These are phyloP conservation scores for Pseudolaguvia tuberculata DNA, from an alignment of 2,113 vertebrate genomes.

Conservation along the genomic window DNA sequence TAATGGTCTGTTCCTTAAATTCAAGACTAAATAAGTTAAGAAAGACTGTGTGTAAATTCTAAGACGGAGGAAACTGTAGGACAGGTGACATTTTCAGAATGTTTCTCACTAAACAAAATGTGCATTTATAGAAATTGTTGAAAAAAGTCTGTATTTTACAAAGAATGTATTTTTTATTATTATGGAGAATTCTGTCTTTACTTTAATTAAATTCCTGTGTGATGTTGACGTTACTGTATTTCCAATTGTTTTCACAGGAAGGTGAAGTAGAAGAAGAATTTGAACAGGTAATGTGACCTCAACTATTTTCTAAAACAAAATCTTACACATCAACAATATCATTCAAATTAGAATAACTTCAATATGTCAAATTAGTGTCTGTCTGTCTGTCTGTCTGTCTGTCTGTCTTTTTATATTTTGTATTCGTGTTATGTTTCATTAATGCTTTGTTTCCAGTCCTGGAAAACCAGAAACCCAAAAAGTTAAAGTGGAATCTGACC, in stretches of 20 bases:
- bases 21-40: neutral
- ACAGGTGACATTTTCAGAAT: neutral
- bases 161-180: neutral
- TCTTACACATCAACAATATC: too few relatives aligned
- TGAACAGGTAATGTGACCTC: constrained; percentile 45
- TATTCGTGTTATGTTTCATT: neutral
- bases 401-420: too few relatives aligned
- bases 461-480: neutral
- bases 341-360: neutral
- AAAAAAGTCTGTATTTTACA: neutral
- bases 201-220: neutral
- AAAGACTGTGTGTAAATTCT: neutral
- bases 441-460: neutral
- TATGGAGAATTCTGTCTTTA: neutral
- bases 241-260: constrained; percentile 38
- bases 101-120: neutral
- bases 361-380: neutral
- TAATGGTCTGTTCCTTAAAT: neutral
- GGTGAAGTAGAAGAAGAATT: constrained; percentile 53
- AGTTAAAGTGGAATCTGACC: neutral
- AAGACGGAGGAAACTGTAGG: neutral
- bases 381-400: neutral
- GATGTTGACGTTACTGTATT: neutral
- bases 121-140: neutral
- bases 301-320: constrained; percentile 10